Percentiles rank a stretch among this genome's conserved stretches.
These are phyloP conservation scores for Saimiri boliviensis DNA, from an alignment of 2,113 vertebrate species.

Conservation along the genomic window DNA sequence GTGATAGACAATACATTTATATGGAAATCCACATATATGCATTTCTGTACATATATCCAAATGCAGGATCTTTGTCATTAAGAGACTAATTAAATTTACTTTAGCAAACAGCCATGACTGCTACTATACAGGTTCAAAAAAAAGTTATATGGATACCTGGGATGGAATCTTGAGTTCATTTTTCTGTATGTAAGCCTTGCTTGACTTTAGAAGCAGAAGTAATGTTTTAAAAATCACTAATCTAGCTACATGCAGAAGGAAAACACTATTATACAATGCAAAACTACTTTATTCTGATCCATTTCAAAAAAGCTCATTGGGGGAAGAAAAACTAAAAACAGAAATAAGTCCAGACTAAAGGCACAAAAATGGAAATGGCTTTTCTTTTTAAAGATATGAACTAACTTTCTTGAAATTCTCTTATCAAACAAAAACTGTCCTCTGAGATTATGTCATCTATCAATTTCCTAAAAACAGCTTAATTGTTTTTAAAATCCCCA, in stretches of 20 bases:
- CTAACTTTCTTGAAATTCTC: background rate
- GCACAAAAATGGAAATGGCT: background rate
- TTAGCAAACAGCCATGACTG: background rate
- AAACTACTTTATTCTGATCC: constrained; percentile 27
- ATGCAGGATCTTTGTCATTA: background rate
- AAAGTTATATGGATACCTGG: background rate
- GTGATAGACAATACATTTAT: background rate
- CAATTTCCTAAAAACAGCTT: background rate
- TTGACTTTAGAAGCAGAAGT: constrained; percentile 18
- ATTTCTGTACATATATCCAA: background rate
- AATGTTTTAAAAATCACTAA: background rate
- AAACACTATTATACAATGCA: background rate
- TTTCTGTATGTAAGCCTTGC: background rate
- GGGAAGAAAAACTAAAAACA: background rate
- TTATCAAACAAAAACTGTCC: constrained; percentile 8
- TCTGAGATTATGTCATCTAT: background rate
- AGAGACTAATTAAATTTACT: background rate
- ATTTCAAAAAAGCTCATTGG: background rate
- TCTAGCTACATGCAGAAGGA: background rate
- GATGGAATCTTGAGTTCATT: background rate
- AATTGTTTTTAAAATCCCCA: constrained; percentile 23
- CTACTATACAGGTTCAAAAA: background rate
- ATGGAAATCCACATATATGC: background rate
- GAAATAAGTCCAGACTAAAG: background rate
- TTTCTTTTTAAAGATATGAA: background rate